A percentile compares a stretch with the other conserved stretches of the same genome.
Evolutionary conservation across 2,888 invertebrate genomes (phyloP).

Genomic region (Cryptocephalus moraei): DNA sequence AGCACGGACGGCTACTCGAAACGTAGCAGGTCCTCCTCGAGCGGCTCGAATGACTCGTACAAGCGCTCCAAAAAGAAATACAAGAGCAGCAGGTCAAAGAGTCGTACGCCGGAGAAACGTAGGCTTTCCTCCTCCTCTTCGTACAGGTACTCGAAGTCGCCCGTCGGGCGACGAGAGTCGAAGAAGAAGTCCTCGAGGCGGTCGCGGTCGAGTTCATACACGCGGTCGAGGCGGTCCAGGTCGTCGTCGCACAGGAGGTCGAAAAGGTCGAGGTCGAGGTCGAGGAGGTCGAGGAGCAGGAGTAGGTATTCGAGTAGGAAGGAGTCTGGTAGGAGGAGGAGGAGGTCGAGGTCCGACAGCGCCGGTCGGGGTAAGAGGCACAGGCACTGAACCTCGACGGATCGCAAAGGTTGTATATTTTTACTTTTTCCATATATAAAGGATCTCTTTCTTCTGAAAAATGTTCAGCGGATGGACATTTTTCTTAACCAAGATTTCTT

Average conservation of each 20-base stretch:
- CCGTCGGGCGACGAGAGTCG: slow-evolving; percentile 7
- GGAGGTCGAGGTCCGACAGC: neutral
- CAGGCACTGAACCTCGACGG: neutral
- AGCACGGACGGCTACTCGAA: slow-evolving; percentile 10
- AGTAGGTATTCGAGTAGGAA: slow-evolving; percentile 9
- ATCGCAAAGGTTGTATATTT: neutral
- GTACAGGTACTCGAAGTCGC: slow-evolving; percentile 11
- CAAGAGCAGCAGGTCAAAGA: slow-evolving; percentile 10
- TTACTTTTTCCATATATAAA: neutral
- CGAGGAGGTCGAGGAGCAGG: slow-evolving; percentile 12
- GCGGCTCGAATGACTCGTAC: slow-evolving; percentile 13
- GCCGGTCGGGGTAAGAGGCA: neutral
- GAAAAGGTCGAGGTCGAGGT: slow-evolving; percentile 13
- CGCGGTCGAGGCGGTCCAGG: slow-evolving; percentile 12
- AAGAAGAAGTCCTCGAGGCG: slow-evolving; percentile 8
- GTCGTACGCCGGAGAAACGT: slow-evolving; percentile 7
- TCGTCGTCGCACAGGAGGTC: slow-evolving; percentile 15
- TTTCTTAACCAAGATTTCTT: too few species aligned
- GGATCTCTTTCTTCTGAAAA: too few species aligned
- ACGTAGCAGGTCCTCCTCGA: slow-evolving; percentile 14
- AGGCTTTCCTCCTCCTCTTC: slow-evolving; percentile 6
- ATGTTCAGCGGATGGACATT: too few species aligned
- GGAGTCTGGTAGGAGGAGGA: neutral
- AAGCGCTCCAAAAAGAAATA: slow-evolving; percentile 12
- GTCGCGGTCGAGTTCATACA: slow-evolving; percentile 15